phyloP scores from a whole-genome alignment of 2,113 vertebrate species.

The Sylvilagus bachmani region DNA sequence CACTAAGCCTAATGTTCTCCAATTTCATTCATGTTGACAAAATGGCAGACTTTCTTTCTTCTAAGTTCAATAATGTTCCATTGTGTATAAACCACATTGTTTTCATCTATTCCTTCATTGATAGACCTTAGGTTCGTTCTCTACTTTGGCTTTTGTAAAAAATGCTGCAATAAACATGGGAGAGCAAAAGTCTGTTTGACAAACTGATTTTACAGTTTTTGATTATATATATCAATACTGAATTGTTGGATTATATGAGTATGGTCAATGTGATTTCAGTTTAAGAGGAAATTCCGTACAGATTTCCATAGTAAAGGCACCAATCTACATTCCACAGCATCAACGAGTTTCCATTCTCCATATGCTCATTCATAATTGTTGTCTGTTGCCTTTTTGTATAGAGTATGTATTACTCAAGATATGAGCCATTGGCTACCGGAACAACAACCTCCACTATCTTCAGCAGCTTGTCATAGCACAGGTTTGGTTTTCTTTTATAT shows the following conservation, averaged over 20 bases:
- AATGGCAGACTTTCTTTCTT: not conserved
- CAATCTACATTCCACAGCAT: no score
- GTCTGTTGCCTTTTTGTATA: not conserved
- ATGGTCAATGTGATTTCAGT: not conserved
- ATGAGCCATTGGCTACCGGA: not conserved
- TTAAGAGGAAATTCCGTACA: not conserved
- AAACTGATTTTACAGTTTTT: not conserved
- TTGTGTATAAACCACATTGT: no score
- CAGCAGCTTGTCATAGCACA: not conserved
- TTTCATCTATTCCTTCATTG: not conserved
- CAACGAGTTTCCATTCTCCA: not conserved
- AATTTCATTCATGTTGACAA: not conserved
- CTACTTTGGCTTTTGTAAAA: not conserved
- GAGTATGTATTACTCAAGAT: not conserved
- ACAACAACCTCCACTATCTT: not conserved
- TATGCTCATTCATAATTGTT: not conserved
- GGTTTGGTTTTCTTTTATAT: not conserved
- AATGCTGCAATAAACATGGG: not conserved
- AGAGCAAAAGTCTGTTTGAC: not conserved
- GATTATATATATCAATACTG: not conserved
- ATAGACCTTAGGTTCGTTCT: no score
- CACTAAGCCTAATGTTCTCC: not conserved
- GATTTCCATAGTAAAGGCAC: rapidly evolving
- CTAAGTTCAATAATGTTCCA: not conserved
- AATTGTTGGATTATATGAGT: no score